Evolutionary conservation across 2,888 invertebrate species (phyloP), one percentile per base, ranked within the genome.

Genomic region (Lasioglossum calceatum): DNA sequence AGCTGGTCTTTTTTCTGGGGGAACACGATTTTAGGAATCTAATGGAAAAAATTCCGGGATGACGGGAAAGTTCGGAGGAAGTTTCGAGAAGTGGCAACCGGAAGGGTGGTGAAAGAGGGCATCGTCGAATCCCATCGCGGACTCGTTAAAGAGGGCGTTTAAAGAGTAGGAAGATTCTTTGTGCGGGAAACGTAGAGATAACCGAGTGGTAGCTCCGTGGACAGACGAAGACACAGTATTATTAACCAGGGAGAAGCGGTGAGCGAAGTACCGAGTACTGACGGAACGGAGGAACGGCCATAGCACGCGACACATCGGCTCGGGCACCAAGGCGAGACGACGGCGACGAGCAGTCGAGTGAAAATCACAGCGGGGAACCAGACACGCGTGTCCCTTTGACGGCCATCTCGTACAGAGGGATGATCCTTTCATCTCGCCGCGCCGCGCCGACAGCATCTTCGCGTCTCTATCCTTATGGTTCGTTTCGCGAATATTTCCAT

Each of bases 401-500:
- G 91, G 86, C 85, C 83, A 90, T 89, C 89, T 87, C 90, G 89
- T 72, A 79, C 88, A 84, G 82, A 89, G 93, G 92, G 93, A 92
- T 92, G 92, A 92, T 91, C 91, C 93, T 93, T 92, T 93, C 93
- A 93, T 92, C 93, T 92, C 85, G 81, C 91, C 91, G 64, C 64
- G 32, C 32, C 64, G 91, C 64, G 32, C 32, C 64, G 91, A 87
- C 90, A 81, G 79, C 90, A 87, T 87, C 90, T 91, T 91, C 85
- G 82, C 82, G 67, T 81, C 79, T 81, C 77, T 83, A 77, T 87
- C 80, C 81, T 91, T 86, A 80, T 77, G 75, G 72, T 23, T 89
- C 88, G 86, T 84, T 79, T 79, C 78, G 85, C 85, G 86, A 82
- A 80, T 88, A 88, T 87, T 81, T 82, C 54, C 85, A 27, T 75